Evolutionary conservation across 1,140 invertebrate species (phyloP).

Genomic region (Drosophila mauritiana): DNA sequence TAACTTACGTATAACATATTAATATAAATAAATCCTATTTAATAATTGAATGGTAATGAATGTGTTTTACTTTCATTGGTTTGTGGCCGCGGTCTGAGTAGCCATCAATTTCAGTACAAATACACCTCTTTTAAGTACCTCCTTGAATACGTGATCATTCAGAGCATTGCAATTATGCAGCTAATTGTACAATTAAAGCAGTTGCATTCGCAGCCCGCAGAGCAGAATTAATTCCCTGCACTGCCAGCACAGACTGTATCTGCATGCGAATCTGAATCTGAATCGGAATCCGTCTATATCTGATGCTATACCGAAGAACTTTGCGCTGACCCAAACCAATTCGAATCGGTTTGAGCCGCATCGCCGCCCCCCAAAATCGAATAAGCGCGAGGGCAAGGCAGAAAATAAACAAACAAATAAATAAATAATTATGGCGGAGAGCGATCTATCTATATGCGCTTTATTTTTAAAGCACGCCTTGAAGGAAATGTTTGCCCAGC

Average conservation of each 20-base stretch:
- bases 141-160: slow-evolving; percentile 1
- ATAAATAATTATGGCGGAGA: slow-evolving; percentile 32
- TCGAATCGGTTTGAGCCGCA: slow-evolving; percentile 46
- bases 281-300: slow-evolving; percentile 5
- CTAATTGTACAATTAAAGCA: slow-evolving; percentile 68
- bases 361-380: slow-evolving; percentile 23
- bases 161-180: slow-evolving; percentile 60
- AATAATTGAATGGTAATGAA: too few species aligned
- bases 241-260: slow-evolving; percentile 16
- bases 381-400: slow-evolving; percentile 19
- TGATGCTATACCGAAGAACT: slow-evolving; percentile 18
- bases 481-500: slow-evolving; percentile 31
- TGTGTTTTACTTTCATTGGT: too few species aligned
- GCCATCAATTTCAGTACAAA: too few species aligned
- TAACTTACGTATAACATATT: too few species aligned
- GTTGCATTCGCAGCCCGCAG: neutral
- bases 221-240: neutral
- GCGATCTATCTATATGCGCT: slow-evolving; percentile 4
- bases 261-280: slow-evolving; percentile 15
- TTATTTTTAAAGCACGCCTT: slow-evolving; percentile 29
- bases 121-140: neutral
- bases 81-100: neutral
- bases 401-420: slow-evolving; percentile 42
- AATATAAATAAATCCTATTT: too few species aligned
- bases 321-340: slow-evolving; percentile 48